Base-by-base conservation (phyloP, 2,797 vertebrate genomes). In the Melanotaenia nigrans region DNA sequence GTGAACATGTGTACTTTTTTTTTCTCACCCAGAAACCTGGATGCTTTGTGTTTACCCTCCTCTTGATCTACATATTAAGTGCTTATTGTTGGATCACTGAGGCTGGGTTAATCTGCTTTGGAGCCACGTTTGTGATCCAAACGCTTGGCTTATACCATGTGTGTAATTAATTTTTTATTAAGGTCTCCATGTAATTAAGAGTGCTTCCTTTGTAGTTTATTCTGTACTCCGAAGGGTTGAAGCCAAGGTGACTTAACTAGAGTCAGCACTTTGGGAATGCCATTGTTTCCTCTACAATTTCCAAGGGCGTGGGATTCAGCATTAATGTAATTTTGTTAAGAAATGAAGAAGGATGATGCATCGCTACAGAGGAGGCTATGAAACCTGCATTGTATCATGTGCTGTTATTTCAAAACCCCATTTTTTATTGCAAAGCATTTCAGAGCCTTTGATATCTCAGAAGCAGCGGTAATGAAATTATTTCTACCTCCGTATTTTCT, bases 111-210 rank as follows among this genome's bases (percentile, higher is more conserved):
- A 87, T 85, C 81, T 25, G 61, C 84, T 79, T 72, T 82, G 75
- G 45, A 61, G 71, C 66, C n/a, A 36, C 65, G 68, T 78, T 79
- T 79, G 62, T 78, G 72, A 82, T 79, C 77, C 79, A 80, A 77
- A 80, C 61, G 32, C 54, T 32, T 63, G 58, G 69, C 77, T 71
- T 73, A 45, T 65, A 14, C 71, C 49, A 36, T 80, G 81, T 71
- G 70, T 79, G 42, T 84, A 66, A 83, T 90, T 83, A 20, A 63
- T 81, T 83, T 81, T 87, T 64, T 79, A 83, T 86, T 62, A 81
- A 81, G 68, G 79, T 77, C 70, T 78, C 73, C 42, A 0, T 79
- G 68, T 83, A 73, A 90, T 92, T 86, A 85, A 45, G 69, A 75
- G 65, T 1, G 66, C 70, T 80, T 75, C 35, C 40, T 60, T 35